Base-by-base conservation (phyloP, 2,888 invertebrate genomes). In the Frankliniella intonsa region DNA sequence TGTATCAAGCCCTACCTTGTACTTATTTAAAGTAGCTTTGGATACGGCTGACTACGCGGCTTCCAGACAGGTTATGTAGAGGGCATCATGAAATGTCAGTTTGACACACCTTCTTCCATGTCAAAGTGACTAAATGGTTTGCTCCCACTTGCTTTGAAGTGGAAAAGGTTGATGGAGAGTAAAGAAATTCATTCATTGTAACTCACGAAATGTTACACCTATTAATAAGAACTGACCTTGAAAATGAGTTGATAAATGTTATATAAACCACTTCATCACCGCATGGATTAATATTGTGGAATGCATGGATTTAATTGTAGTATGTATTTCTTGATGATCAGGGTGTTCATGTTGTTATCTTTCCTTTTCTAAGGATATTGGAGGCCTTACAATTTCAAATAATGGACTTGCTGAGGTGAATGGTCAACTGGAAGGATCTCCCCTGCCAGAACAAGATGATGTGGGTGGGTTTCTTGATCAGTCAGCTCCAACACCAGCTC, bases 361-460 rank as follows among this genome's bases (percentile, higher is more conserved):
- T 38, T 38, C 38, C 38, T 38, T 62, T 0, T 17, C 14, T 62
- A 10, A 76, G 69, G 69, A 76, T 12, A 76, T 76, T 25, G 25
- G 25, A 25, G 69, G 69, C 1, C 25, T 76, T 10, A 76, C 22
- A 22, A 76, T 76, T 25, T 76, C 69, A 5, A 76, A 76, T 81
- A 55, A 55, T 14, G 55, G 62, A 55, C 51, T 22, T 0, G 12
- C 55, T 51, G 81, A 62, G 50, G 50, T 81, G 22, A 82, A 79
- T 55, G 50, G 62, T 22, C 22, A 80, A 19, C 25, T 22, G 80
- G 49, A 69, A 76, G 49, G 51, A 12, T 69, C 50, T 50, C 38
- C 38, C 38, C 38, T 3, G 38, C 38, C 38, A 38, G 38, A 38
- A 38, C 38, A 65, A 88, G 88, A 84, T 87, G 87, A 83, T 25